Evolutionary conservation across 2,113 vertebrate species (phyloP).

Genomic region (Zosterops hypoxanthus): DNA sequence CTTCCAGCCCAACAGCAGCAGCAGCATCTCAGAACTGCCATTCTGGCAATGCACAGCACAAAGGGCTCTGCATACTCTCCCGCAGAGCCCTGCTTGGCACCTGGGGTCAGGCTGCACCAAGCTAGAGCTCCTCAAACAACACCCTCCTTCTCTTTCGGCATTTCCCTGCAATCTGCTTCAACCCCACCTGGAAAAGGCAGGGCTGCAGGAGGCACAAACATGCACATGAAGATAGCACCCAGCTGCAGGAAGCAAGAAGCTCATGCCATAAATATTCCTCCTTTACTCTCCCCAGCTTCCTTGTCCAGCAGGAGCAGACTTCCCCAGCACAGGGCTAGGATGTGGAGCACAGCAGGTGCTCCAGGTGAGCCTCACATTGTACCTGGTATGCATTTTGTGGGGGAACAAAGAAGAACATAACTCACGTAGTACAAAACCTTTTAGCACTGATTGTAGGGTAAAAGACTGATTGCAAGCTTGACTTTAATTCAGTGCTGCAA

Average conservation of each 20-base stretch:
- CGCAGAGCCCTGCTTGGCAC: not conserved
- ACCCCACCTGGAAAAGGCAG: not conserved
- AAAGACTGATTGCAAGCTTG: not conserved
- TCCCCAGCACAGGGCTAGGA: rapidly evolving
- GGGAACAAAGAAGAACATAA: not conserved
- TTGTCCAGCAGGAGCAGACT: not conserved
- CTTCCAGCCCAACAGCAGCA: not conserved
- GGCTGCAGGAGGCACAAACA: not conserved
- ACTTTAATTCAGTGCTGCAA: not conserved
- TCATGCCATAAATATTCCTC: not conserved
- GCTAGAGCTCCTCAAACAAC: not conserved
- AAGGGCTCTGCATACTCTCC: not conserved
- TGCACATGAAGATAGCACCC: not conserved
- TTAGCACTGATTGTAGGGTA: not conserved
- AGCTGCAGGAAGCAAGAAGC: not conserved
- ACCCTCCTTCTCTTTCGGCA: not conserved
- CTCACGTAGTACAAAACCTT: not conserved
- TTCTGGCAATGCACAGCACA: not conserved
- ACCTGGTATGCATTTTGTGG: not conserved
- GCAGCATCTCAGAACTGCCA: not conserved
- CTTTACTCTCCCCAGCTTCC: not conserved
- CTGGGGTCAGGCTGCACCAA: not conserved
- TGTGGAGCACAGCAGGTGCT: not conserved
- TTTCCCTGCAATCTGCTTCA: not conserved
- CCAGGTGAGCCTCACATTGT: not conserved